Base-by-base conservation (phyloP, 2,888 invertebrate species). In the Pherbina coryleti region DNA sequence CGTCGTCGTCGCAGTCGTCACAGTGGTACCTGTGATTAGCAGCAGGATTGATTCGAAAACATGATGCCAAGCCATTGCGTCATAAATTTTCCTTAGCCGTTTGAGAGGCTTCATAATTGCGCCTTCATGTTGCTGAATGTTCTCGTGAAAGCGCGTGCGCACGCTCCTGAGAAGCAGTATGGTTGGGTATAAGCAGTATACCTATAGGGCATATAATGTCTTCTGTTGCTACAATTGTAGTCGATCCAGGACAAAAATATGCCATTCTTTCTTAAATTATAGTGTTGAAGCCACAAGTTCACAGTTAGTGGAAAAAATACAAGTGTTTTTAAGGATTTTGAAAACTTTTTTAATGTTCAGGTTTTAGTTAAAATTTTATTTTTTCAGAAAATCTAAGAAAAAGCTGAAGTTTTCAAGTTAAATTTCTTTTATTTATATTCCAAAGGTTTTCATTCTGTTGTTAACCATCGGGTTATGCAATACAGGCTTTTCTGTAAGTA, bases 41-140 rank as follows among this genome's bases (percentile, higher is more conserved):
- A n/a, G 22, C 22, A 37, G 44, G 44, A 44, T 44, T 66, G 66
- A 8, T 34, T 37, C 28, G 69, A 17, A n/a, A n/a, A 49, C 75
- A 22, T 51, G 28, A 53, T 62, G 51, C 64, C 53, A 31, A 60
- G 75, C 22, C 22, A 66, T 75, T 75, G 75, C 75, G 75, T 75
- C 75, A 75, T 75, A 75, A 75, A 75, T 75, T 75, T 66, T 34
- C 75, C 17, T 53, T 55, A 74, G 74, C 62, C 51, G 34, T 31
- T 64, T 62, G 64, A 7, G 22, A 19, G 31, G 49, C 74, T 74
- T 19, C 22, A 37, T 75, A 75, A 75, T 66, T 66, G 51, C 55
- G 55, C 44, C 22, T 34, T 53, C 53, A 28, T 37, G 57, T 71
- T 34, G 55, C 22, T 57, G 31, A 37, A 37, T 71, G 55, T 64